A percentile compares a stretch with the other conserved stretches of the same genome.
phyloP scores from a whole-genome alignment of 1,140 invertebrate species.

The Procambarus clarkii region DNA sequence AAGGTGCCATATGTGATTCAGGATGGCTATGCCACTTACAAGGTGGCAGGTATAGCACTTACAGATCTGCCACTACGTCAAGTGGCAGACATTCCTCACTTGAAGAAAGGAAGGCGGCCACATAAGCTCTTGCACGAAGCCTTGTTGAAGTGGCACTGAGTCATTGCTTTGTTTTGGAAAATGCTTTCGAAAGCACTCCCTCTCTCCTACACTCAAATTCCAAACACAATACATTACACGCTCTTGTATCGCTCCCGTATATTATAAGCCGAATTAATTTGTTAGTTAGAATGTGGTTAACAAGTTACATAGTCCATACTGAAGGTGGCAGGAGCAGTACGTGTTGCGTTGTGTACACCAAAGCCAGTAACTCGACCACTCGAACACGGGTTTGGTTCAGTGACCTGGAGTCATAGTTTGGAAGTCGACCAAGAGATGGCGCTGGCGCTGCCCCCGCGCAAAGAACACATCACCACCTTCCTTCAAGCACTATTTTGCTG shows the following conservation, averaged over 20 bases:
- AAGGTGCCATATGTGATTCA: too few species aligned
- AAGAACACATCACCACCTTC: not conserved
- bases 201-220: not conserved
- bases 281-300: too few species aligned
- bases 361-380: not conserved
- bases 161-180: slow-evolving; percentile 33
- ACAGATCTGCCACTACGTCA: too few species aligned
- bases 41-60: too few species aligned
- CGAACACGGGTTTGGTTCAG: slow-evolving; percentile 57
- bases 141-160: slow-evolving; percentile 35
- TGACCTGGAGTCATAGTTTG: slow-evolving; percentile 55
- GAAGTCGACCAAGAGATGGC: slow-evolving; percentile 49
- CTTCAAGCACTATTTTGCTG: too few species aligned
- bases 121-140: slow-evolving; percentile 23
- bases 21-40: too few species aligned
- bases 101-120: slow-evolving; percentile 4
- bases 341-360: not conserved
- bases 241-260: too few species aligned
- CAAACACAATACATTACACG: too few species aligned
- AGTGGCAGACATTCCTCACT: not conserved
- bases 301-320: too few species aligned
- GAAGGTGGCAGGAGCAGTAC: too few species aligned
- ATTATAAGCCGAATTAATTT: too few species aligned
- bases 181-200: not conserved
- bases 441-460: slow-evolving; percentile 8